phyloP scores from a whole-genome alignment of 2,888 invertebrate genomes.

The Drosophila pseudotalamancana region DNA sequence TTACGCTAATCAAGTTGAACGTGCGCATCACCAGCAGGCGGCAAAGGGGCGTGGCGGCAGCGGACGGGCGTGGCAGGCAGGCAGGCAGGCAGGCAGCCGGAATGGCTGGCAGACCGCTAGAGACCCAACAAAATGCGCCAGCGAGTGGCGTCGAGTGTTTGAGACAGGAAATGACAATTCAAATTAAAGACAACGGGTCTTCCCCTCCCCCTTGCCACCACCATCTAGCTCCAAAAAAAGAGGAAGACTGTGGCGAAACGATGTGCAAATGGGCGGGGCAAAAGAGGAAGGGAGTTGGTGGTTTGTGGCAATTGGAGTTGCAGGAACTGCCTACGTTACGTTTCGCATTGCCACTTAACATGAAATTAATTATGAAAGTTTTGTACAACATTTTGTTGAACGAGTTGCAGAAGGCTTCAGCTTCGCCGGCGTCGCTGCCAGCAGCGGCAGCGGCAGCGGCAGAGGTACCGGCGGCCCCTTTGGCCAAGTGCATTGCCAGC shows the following conservation, averaged over 20 bases:
- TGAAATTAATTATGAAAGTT: conserved; percentile 79
- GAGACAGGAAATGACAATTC: conserved; percentile 80
- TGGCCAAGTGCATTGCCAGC: conserved; percentile 28
- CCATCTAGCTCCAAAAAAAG: conserved; percentile 38
- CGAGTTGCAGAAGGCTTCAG: conserved; percentile 72
- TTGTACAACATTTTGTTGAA: conserved; percentile 79
- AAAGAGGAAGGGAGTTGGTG: background rate
- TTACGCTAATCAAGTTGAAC: conserved; percentile 80
- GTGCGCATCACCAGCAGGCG: conserved; percentile 50
- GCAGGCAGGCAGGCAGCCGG: conserved; percentile 49
- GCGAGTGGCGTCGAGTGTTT: conserved; percentile 49
- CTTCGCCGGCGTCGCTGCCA: conserved; percentile 18
- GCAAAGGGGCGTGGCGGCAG: background rate
- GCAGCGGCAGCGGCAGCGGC: conserved; percentile 1
- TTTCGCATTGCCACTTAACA: conserved; percentile 78
- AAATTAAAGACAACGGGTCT: conserved; percentile 69
- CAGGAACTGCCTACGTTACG: conserved; percentile 39
- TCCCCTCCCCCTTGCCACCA: background rate
- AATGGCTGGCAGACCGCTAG: conserved; percentile 53
- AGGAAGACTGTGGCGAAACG: conserved; percentile 24
- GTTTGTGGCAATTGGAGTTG: conserved; percentile 8
- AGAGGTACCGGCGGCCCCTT: conserved; percentile 17
- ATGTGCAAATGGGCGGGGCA: conserved; percentile 12
- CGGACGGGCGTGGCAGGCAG: conserved; percentile 31
- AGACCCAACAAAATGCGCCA: conserved; percentile 9